phyloP scores from a whole-genome alignment of 2,113 vertebrate species.

The Odocoileus hemionus region DNA sequence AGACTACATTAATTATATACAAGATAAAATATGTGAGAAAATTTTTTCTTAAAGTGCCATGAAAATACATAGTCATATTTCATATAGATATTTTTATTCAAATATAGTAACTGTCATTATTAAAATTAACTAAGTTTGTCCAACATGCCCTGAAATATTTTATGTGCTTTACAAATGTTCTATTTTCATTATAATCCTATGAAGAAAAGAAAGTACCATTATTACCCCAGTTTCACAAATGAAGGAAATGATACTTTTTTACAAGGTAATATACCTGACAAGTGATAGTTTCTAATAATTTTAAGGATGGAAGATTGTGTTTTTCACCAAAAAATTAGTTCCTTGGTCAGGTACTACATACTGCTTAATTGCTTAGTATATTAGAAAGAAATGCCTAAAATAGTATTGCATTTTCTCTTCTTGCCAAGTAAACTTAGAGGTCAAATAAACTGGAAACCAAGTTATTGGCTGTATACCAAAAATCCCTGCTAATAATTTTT shows the following conservation, averaged over 20 bases:
- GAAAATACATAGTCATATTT: not conserved
- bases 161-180: not conserved
- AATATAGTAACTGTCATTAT: not conserved
- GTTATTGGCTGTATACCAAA: not conserved
- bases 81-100: not conserved
- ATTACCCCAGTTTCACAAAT: not conserved
- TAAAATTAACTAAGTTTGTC: not conserved
- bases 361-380: not conserved
- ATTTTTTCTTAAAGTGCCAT: not conserved
- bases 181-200: not conserved
- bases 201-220: not conserved
- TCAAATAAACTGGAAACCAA: not conserved
- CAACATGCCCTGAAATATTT: not conserved
- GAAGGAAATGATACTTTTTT: not conserved
- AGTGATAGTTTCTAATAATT: not conserved
- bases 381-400: not conserved
- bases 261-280: not conserved
- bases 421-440: not conserved
- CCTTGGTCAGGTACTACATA: not conserved
- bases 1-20: not conserved
- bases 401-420: not conserved
- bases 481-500: not conserved
- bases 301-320: not conserved
- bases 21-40: not conserved
- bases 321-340: not conserved